These are phyloP conservation scores for Drosophila persimilis DNA, from an alignment of 1,140 invertebrate genomes.

Conservation along the genomic window DNA sequence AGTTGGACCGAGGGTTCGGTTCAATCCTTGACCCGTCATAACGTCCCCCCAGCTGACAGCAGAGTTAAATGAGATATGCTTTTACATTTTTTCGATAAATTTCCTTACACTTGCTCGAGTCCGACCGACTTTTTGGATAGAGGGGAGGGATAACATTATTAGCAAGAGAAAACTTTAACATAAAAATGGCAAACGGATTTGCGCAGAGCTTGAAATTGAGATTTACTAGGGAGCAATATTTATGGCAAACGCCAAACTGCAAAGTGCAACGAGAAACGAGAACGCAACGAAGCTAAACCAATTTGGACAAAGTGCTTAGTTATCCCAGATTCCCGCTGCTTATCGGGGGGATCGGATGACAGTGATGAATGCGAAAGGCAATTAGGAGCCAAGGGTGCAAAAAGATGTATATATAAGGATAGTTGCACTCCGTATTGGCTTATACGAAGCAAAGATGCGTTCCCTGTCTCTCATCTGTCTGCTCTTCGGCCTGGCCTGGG, in stretches of 20 bases:
- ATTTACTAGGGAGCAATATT: slow-evolving; percentile 67
- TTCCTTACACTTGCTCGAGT: slow-evolving; percentile 37
- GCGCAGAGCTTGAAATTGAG: slow-evolving; percentile 73
- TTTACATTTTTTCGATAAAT: slow-evolving; percentile 81
- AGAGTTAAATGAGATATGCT: slow-evolving; percentile 79
- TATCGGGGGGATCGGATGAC: slow-evolving; percentile 25
- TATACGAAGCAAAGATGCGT: slow-evolving; percentile 25
- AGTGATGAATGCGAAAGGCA: slow-evolving; percentile 37
- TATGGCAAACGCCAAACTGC: slow-evolving; percentile 50
- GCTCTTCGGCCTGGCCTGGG: slow-evolving; percentile 13
- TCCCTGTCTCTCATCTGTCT: slow-evolving; percentile 26
- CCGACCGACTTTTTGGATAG: not conserved
- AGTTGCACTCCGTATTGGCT: not conserved
- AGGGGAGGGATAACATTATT: slow-evolving; percentile 65
- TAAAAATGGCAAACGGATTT: slow-evolving; percentile 78
- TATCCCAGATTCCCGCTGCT: slow-evolving; percentile 27
- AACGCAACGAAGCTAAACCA: slow-evolving; percentile 21
- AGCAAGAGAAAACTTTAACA: slow-evolving; percentile 56
- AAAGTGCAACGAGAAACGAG: not conserved
- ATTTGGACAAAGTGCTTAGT: slow-evolving; percentile 34
- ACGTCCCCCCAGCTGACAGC: slow-evolving; percentile 57
- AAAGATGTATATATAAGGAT: slow-evolving; percentile 18
- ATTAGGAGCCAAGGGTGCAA: slow-evolving; percentile 13
- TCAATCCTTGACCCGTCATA: slow-evolving; percentile 79
- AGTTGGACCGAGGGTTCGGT: slow-evolving; percentile 50